These are phyloP conservation scores for Setophaga coronata DNA, from an alignment of 2,113 vertebrate genomes.

Conservation along the genomic window DNA sequence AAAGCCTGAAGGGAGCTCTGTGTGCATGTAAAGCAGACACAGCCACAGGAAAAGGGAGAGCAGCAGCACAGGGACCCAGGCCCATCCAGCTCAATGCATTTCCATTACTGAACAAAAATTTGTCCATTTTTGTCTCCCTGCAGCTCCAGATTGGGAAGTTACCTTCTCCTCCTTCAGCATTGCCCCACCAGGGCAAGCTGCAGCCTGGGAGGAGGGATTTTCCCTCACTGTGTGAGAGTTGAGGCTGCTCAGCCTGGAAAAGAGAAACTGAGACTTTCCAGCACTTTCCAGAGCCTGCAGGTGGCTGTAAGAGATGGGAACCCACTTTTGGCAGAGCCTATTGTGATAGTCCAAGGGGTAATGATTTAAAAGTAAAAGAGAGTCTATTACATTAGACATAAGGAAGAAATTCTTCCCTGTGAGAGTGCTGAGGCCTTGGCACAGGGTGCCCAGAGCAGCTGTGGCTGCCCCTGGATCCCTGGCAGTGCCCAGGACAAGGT, in stretches of 20 bases:
- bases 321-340: no score
- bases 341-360: no score
- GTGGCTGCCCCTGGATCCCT: not conserved
- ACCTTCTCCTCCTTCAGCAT: not conserved
- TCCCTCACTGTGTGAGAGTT: not conserved
- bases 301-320: no score
- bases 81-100: not conserved
- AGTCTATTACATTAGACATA: not conserved
- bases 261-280: not conserved
- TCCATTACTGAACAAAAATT: not conserved
- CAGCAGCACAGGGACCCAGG: not conserved
- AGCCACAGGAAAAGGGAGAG: not conserved
- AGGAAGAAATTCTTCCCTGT: accelerated
- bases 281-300: not conserved
- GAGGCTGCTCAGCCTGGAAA: not conserved
- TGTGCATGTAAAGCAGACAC: not conserved
- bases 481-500: not conserved
- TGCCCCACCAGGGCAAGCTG: not conserved
- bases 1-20: not conserved
- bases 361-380: not conserved
- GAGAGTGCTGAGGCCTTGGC: not conserved
- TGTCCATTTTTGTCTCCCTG: not conserved
- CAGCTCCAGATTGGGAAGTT: not conserved
- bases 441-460: not conserved
- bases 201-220: not conserved